phyloP scores from a whole-genome alignment of 2,113 vertebrate genomes.

The Mesoclemmys tuberculata region DNA sequence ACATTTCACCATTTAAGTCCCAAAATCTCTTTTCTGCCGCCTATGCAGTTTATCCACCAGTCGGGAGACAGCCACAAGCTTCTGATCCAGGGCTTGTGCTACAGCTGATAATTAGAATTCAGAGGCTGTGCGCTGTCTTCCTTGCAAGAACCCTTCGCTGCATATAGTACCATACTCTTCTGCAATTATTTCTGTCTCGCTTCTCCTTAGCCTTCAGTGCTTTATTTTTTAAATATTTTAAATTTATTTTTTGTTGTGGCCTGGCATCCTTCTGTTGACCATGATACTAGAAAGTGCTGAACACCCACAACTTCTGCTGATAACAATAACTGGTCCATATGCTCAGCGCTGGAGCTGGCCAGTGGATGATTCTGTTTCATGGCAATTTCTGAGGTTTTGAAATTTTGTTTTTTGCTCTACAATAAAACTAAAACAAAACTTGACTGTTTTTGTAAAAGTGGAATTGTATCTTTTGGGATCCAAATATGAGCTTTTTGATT shows the following conservation, averaged over 20 bases:
- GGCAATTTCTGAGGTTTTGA: not conserved
- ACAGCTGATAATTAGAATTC: not conserved
- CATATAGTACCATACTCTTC: not conserved
- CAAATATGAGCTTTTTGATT: constrained; percentile 4
- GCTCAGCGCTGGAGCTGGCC: not conserved
- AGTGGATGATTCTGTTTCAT: not conserved
- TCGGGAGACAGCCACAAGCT: not conserved
- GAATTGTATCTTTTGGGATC: not conserved
- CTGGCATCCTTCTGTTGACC: not conserved
- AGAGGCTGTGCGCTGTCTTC: not conserved
- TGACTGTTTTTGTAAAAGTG: not conserved
- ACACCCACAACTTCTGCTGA: not conserved
- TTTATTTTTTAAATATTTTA: not conserved
- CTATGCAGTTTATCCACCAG: not conserved
- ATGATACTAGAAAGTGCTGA: fast-evolving
- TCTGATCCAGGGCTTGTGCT: not conserved
- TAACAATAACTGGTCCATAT: not conserved
- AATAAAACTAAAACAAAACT: not conserved
- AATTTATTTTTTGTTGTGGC: not conserved
- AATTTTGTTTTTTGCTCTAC: not conserved
- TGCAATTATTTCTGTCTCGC: not conserved
- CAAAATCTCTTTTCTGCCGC: not conserved
- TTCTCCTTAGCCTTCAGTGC: not conserved
- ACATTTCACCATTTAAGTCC: too few species aligned
- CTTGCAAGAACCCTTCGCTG: not conserved